Base-by-base conservation (phyloP, 2,888 invertebrate species). In the Ophioninae sp. region DNA sequence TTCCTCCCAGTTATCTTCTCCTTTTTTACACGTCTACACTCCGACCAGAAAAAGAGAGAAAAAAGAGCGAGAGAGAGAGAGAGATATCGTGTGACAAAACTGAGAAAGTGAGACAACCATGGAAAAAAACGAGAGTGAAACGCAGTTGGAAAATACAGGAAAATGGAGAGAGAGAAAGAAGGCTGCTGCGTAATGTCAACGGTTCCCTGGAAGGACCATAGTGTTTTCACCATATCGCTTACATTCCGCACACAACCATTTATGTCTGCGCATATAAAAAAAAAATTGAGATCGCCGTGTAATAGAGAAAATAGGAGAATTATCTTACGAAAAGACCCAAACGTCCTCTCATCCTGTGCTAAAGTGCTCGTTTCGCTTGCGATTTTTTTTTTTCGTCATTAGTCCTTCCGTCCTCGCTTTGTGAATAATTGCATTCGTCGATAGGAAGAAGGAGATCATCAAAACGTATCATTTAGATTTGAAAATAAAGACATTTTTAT, bases 161-260 rank as follows among this genome's bases (percentile, higher is more conserved):
- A 22, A 59, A 79, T 10, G 23, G n/a, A 63, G 69, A 23, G 39
- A 22, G 58, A 58, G 58, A 65, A 56, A 71, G 79, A 73, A 67
- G 37, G 68, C 59, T 17, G 61, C 74, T 74, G 65, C 58, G 83
- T 79, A 81, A 83, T 82, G 78, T 82, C 81, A 51, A 73, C 81
- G 73, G 61, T 82, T 79, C 75, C 79, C 61, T 64, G 61, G 68
- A 81, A 79, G 79, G 81, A 73, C 79, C 71, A 65, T 59, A 23
- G 75, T 74, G 17, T 51, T 51, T 51, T 22, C 10, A 7, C 30
- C 37, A 65, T 39, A 8, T 67, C 44, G 59, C 64, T 39, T 61
- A 71, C 22, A 63, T 51, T 51, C 22, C 10, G 23, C 44, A 30
- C 37, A 65, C 51, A 64, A 56, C 51, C 22, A 23, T 75, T 75